Conservation (phyloP, 1,140 invertebrate genomes). For the Apocrypta bakeri region DNA sequence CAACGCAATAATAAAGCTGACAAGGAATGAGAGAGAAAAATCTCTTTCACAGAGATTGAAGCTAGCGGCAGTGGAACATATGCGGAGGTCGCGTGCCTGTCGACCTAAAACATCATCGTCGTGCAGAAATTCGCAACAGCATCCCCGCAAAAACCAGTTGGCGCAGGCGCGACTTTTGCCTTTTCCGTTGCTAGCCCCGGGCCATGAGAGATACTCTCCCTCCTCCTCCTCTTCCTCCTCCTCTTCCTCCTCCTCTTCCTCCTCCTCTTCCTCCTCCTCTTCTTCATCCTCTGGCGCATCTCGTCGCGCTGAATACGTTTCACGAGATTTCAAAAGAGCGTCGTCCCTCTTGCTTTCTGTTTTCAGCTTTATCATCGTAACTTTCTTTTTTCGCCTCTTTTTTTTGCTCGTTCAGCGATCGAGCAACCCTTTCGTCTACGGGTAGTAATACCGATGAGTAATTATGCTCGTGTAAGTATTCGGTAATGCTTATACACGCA, state of each 20-base stretch:
- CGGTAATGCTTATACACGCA: slow-evolving; percentile 8
- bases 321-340: not conserved
- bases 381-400: slow-evolving; percentile 8
- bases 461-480: not conserved
- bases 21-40: too few species aligned
- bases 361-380: not conserved
- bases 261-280: not conserved
- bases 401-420: not conserved
- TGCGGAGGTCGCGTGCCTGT: too few species aligned
- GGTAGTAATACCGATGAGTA: not conserved
- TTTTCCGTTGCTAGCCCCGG: slow-evolving; percentile 28
- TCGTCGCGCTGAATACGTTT: not conserved
- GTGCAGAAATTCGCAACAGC: not conserved
- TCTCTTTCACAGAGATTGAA: too few species aligned
- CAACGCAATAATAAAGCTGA: too few species aligned
- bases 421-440: not conserved
- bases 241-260: not conserved
- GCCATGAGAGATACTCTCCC: slow-evolving; percentile 2
- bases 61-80: too few species aligned
- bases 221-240: not conserved
- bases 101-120: too few species aligned
- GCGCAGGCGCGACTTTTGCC: slow-evolving; percentile 35
- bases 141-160: slow-evolving; percentile 37
- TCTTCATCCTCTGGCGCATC: not conserved
- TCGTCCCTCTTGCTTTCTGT: not conserved